Evolutionary conservation across 1,140 invertebrate genomes (phyloP).

Genomic region (Leptinotarsa texana): DNA sequence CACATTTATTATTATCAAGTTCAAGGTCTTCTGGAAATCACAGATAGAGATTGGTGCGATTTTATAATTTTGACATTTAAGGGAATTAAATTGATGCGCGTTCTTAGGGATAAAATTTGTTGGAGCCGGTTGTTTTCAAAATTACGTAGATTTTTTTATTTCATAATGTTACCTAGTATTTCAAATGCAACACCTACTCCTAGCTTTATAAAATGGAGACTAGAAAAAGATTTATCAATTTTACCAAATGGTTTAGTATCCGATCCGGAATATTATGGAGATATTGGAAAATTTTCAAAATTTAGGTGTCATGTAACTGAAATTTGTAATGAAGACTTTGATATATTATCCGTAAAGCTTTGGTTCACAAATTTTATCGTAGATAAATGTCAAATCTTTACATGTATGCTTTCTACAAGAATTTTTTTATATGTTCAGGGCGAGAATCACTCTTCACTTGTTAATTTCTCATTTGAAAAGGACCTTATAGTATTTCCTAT

Average conservation of each 20-base stretch:
- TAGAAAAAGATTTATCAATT: neutral
- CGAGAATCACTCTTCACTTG: slow-evolving; percentile 11
- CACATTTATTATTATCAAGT: slow-evolving; percentile 27
- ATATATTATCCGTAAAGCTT: slow-evolving; percentile 13
- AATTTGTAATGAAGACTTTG: slow-evolving; percentile 21
- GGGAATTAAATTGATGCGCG: slow-evolving; percentile 19
- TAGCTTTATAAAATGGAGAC: slow-evolving; percentile 4
- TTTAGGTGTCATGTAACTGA: slow-evolving; percentile 14
- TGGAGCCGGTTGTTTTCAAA: neutral
- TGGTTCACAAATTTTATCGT: slow-evolving; percentile 23
- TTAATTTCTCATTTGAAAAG: neutral
- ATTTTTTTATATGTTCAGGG: slow-evolving; percentile 5
- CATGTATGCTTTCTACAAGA: slow-evolving; percentile 7
- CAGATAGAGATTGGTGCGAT: slow-evolving; percentile 25
- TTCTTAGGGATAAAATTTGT: slow-evolving; percentile 21
- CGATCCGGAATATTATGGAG: slow-evolving; percentile 1
- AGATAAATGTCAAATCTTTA: slow-evolving; percentile 19
- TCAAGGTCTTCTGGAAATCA: slow-evolving; percentile 25
- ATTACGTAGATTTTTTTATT: slow-evolving; percentile 14
- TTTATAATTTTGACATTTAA: slow-evolving; percentile 31
- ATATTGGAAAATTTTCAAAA: slow-evolving; percentile 11
- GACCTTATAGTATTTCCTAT: no score
- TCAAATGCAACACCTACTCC: neutral
- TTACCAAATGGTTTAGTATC: slow-evolving; percentile 14
- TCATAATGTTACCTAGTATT: neutral